Percentiles rank a stretch among this genome's conserved stretches.
These are phyloP conservation scores for Parnassius orleans DNA, from an alignment of 2,888 invertebrate species.

Conservation along the genomic window DNA sequence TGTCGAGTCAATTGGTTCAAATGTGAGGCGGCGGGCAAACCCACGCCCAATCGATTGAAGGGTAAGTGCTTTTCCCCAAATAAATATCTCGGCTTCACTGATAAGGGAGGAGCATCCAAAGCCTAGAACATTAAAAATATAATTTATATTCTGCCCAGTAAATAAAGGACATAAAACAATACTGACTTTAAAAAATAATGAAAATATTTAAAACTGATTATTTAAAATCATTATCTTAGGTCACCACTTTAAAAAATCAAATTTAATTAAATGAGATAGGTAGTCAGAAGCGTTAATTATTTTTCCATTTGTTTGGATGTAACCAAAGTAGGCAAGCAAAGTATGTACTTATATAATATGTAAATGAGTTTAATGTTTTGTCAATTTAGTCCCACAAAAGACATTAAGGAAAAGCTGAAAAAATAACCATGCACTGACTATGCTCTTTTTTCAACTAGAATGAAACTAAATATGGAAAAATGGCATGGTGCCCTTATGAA, in stretches of 20 bases:
- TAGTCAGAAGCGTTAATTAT: constrained; percentile 11
- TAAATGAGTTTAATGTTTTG: too few relatives aligned
- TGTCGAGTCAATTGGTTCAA: constrained; percentile 82
- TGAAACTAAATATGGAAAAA: constrained; percentile 53
- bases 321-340: too few relatives aligned
- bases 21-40: constrained; percentile 87
- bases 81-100: constrained; percentile 78
- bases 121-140: constrained; percentile 55
- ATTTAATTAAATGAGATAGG: background rate
- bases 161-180: constrained; percentile 21
- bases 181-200: constrained; percentile 11
- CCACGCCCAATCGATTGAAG: constrained; percentile 87
- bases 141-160: constrained; percentile 42
- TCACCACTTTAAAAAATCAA: background rate
- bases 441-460: constrained; percentile 38
- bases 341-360: too few relatives aligned
- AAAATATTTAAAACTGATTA: constrained; percentile 24
- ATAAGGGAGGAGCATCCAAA: constrained; percentile 66
- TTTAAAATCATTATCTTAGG: constrained; percentile 33
- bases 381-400: background rate
- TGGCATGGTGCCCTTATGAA: constrained; percentile 74
- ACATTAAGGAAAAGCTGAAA: constrained; percentile 42
- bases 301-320: constrained; percentile 10
- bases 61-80: constrained; percentile 85
- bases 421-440: constrained; percentile 61